These are phyloP conservation scores for Turritopsis dohrnii DNA, from an alignment of 30 jellyfish, hydroid and myxozoan genomes.

Conservation along the genomic window DNA sequence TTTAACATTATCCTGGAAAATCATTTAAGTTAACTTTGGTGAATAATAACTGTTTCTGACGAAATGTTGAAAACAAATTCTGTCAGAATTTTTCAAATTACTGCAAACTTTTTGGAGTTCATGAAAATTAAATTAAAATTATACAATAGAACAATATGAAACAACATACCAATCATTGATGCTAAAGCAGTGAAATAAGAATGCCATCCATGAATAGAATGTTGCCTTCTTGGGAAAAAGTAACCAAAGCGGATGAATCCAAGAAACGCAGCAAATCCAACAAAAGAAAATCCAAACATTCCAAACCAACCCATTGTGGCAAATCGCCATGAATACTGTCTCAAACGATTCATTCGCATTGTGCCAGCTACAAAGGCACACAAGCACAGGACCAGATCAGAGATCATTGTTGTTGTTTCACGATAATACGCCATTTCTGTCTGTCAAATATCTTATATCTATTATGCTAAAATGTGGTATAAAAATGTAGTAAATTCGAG, in stretches of 20 bases:
- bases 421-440: slow-evolving; percentile 23
- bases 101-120: slow-evolving; percentile 10
- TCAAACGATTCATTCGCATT: slow-evolving; percentile 17
- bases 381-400: slow-evolving; percentile 29
- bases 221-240: slow-evolving; percentile 35
- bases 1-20: too few relatives aligned
- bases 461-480: neutral
- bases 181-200: slow-evolving; percentile 30
- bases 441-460: neutral
- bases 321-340: slow-evolving; percentile 35
- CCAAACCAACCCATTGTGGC: slow-evolving; percentile 41
- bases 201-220: slow-evolving; percentile 33
- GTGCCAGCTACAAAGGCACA: slow-evolving; percentile 28
- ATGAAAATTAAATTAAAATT: slow-evolving; percentile 17
- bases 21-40: too few relatives aligned
- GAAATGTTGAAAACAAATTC: neutral
- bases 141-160: slow-evolving; percentile 13
- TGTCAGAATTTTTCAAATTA: neutral
- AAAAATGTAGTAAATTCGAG: neutral
- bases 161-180: slow-evolving; percentile 30
- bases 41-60: neutral
- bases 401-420: slow-evolving; percentile 40
- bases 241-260: slow-evolving; percentile 40
- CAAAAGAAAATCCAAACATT: slow-evolving; percentile 40
- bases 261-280: slow-evolving; percentile 43